Percentiles rank a stretch among this genome's conserved stretches.
Conservation (phyloP, 2,888 invertebrate species). For the Dynastes hyllus region DNA sequence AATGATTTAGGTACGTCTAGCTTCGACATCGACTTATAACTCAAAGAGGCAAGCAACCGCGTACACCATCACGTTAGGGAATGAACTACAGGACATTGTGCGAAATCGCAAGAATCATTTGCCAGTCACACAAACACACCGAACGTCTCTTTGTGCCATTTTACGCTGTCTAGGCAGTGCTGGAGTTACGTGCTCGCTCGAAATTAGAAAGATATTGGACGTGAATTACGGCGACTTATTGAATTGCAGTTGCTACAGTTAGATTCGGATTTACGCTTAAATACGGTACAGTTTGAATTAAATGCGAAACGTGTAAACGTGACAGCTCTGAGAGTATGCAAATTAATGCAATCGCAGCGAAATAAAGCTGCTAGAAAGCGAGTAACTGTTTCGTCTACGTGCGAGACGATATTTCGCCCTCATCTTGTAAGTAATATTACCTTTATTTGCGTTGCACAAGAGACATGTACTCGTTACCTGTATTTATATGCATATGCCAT, state of each 20-base stretch:
- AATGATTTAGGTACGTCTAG: conserved; percentile 22
- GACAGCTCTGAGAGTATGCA: conserved; percentile 20
- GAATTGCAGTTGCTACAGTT: conserved; percentile 20
- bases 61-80: background rate
- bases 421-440: background rate
- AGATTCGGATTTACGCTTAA: conserved; percentile 12
- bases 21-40: background rate
- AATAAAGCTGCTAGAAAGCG: conserved; percentile 13
- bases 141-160: background rate
- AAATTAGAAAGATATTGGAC: conserved; percentile 39
- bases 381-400: conserved; percentile 3
- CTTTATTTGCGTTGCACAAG: background rate
- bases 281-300: conserved; percentile 12
- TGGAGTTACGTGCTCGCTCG: conserved; percentile 14
- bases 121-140: background rate
- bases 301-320: conserved; percentile 17
- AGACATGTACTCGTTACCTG: too few species aligned
- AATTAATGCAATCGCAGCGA: conserved; percentile 23
- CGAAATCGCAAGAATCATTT: conserved; percentile 1
- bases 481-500: too few species aligned
- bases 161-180: background rate
- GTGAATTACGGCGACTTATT: conserved; percentile 31
- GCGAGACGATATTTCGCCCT: background rate
- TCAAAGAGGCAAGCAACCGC: background rate
- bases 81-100: background rate